These are phyloP conservation scores for Watsonalla binaria DNA, from an alignment of 2,888 invertebrate species.

Conservation along the genomic window DNA sequence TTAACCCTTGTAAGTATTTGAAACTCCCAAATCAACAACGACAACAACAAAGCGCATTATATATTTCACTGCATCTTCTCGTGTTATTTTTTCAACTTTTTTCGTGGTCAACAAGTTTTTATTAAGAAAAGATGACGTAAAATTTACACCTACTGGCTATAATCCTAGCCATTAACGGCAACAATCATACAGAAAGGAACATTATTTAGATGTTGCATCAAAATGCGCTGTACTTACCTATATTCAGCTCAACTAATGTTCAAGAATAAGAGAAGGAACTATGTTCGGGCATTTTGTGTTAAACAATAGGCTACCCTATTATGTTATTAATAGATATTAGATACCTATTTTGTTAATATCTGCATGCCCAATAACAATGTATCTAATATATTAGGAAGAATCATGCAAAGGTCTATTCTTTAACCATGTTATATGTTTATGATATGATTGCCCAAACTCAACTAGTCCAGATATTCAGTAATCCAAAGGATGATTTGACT, in stretches of 20 bases:
- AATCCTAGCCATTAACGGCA: background rate
- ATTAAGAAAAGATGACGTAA: background rate
- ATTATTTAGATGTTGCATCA: background rate
- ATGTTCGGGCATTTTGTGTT: too few relatives aligned
- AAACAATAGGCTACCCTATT: too few relatives aligned
- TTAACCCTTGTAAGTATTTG: conserved; percentile 19
- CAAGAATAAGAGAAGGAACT: too few relatives aligned
- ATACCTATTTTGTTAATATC: background rate
- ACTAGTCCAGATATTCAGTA: background rate
- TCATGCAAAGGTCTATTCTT: background rate
- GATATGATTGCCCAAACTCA: background rate
- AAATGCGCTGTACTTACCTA: background rate
- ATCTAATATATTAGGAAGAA: background rate
- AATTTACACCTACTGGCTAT: background rate
- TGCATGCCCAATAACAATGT: background rate
- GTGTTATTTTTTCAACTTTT: background rate
- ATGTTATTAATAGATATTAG: background rate
- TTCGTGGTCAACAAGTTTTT: background rate
- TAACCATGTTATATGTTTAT: background rate
- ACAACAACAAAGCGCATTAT: conserved; percentile 35
- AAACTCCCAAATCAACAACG: conserved; percentile 30
- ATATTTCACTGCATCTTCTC: conserved; percentile 6
- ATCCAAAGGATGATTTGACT: background rate
- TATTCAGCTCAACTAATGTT: background rate
- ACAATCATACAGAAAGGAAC: background rate